Base-by-base conservation (phyloP, 2,113 vertebrate species). In the Patagioenas fasciata region DNA sequence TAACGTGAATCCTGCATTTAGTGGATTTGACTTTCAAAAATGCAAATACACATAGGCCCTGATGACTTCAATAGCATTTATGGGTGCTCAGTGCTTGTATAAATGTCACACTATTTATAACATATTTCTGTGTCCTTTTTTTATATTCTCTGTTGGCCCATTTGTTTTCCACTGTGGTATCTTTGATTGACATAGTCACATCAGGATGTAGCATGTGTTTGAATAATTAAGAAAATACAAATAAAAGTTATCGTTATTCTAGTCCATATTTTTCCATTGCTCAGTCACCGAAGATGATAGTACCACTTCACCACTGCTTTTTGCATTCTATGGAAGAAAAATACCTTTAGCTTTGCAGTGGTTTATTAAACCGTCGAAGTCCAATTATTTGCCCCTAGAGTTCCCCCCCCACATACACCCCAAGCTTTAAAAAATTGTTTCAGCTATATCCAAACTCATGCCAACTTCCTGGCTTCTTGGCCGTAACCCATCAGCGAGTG, bases 401-500 rank as follows among this genome's bases (percentile, higher is more conserved):
- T 75, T 78, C 80, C 10, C 40, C 29, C 26, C 44, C 9, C 44
- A 47, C 44, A 47, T 18, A 18, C 17, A 8, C 18, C 14, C 21
- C 13, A 36, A 47, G 36, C 31, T 80, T 97, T 95, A 98, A 93
- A 98, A 96, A 23, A 97, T 97, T 1, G 97, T 98, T 96, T 98
- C 98, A 0, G 97, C 73, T 29, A 96, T 80, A 62, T 83, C 19
- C 34, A 96, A 48, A 40, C 95, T 95, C 62, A 94, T 85, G 7
- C 66, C 88, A 64, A 85, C 96, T 36, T 97, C 96, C 61, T 95
- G 96, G 56, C 86, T 97, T 80, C 95, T 91, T 0, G 97, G 93
- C 12, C 97, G 95, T 89, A 90, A 87, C 13, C 98, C 98, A 0
- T 98, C 98, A 61, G 98, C 97, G 12, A 98, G 98, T 15, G 98